Evolutionary conservation across 2,797 vertebrate species (phyloP), one percentile per base, ranked within the genome.

Genomic region (Anisognathus igniventris): DNA sequence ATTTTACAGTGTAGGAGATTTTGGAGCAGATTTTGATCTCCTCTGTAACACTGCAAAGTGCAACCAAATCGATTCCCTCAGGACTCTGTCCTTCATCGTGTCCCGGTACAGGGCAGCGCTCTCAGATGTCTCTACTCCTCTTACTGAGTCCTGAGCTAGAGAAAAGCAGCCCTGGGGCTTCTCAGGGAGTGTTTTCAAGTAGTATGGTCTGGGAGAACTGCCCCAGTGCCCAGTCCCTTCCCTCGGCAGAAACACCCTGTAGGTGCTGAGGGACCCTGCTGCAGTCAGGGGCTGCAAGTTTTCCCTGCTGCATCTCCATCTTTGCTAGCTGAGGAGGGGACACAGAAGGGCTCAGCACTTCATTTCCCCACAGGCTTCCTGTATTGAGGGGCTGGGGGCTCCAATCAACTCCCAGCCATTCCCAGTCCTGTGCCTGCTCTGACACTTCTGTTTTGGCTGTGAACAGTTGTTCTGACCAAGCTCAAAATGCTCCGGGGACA

Each of bases 391-490:
- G 51, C 14, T 56, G 79, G 74, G 88, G 61, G 42, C 37, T 95
- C 51, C 73, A 31, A 0, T 6, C 6, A 1, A 1, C 20, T 18
- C 42, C 25, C 37, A 53, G 75, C 35, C n/a, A 0, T 51, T 30
- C 58, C 78, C 51, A 71, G 87, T 30, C 79, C 77, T 2, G 24
- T 68, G 61, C 56, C 77, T 53, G 85, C 64, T 75, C 88, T 1
- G 1, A 82, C 85, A 67, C 54, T 83, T 53, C 88, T 87, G 92
- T 62, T 93, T 90, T 95, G 95, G 94, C 96, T 86, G 89, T 1
- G 14, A 93, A 92, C 82, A 39, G 61, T 89, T 27, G 65, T 65
- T 92, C 90, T 15, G 60, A 86, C 85, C 14, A 6, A 5, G 51
- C 42, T 87, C 48, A 37, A 60, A 88, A n/a, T 9, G 86, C 96